phyloP scores from a whole-genome alignment of 2,888 invertebrate species.

The Orchesella flavescens region DNA sequence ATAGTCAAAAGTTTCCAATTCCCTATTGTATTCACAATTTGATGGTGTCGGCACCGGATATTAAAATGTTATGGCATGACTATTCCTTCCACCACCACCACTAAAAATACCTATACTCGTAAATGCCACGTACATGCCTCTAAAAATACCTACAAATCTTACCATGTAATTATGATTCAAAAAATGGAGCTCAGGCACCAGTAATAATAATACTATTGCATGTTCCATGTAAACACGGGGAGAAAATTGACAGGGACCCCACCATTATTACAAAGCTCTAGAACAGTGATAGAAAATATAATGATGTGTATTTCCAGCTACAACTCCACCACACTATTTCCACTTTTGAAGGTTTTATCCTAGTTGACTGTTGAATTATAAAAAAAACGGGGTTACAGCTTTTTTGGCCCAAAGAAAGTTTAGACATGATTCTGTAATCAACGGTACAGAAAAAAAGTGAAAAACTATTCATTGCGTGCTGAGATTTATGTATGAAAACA shows the following conservation, averaged over 20 bases:
- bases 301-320: too few species aligned
- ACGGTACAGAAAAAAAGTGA: not conserved
- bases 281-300: too few species aligned
- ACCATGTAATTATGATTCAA: not conserved
- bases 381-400: not conserved
- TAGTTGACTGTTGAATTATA: too few species aligned
- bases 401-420: too few species aligned
- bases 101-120: not conserved
- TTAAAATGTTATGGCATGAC: conserved; percentile 34
- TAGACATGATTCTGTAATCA: not conserved
- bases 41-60: conserved; percentile 43
- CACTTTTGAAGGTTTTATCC: not conserved
- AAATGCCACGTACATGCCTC: not conserved
- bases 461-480: conserved; percentile 8
- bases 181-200: not conserved
- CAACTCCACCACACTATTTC: not conserved
- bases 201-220: not conserved
- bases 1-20: too few species aligned
- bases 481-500: not conserved
- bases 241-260: too few species aligned
- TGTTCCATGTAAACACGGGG: not conserved
- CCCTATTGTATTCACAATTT: not conserved
- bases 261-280: too few species aligned
- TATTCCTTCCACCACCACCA: not conserved
- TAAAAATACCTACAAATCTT: not conserved